Evolutionary conservation across 2,888 invertebrate species (phyloP), one percentile per base, ranked within the genome.

Genomic region (Hoplodrina blanda): DNA sequence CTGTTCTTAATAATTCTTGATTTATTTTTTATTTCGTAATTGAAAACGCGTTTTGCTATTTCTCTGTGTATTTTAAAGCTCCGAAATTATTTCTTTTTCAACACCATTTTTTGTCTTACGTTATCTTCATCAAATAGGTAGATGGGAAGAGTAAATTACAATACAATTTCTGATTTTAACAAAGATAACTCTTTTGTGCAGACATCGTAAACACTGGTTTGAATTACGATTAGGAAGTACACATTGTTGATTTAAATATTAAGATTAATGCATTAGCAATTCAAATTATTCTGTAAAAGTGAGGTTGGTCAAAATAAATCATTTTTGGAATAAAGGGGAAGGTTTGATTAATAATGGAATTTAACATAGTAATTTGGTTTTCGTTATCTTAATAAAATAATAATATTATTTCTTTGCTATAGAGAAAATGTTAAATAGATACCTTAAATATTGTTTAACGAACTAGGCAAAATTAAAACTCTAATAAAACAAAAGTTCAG

Each of bases 1-100:
- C 62, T 82, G 75, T 76, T 80, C 73, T 53, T 76, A 82, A 78
- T 76, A 69, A 77, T 77, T 74, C 71, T 73, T 68, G 54, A 71
- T 79, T 74, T 65, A 67, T 76, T 67, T 66, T 78, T 63, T 52
- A 61, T 77, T 79, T 79, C 30, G 63, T 68, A 57, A 77, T 74
- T 74, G 74, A 68, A 79, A 57, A 68, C 63, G 52, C 57, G n/a
- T 61, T 61, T 57, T 4, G 13, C 11, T 62, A 11, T 33, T 59
- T 41, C n/a, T 64, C 2, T 0, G 19, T 33, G 56, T 37, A 7
- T 54, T 61, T 54, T 7, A 4, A 4, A 50, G 17, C n/a, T 52
- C 50, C 17, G 25, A 54, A n/a, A 15, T 25, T 44, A 46, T 50
- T 44, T 30, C 0, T 57, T 50, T 73, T 57, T 56, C 6, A 46